Evolutionary conservation across 2,113 vertebrate species (phyloP), one percentile per base, ranked within the genome.

Genomic region (Melanerpes aurifrons): DNA sequence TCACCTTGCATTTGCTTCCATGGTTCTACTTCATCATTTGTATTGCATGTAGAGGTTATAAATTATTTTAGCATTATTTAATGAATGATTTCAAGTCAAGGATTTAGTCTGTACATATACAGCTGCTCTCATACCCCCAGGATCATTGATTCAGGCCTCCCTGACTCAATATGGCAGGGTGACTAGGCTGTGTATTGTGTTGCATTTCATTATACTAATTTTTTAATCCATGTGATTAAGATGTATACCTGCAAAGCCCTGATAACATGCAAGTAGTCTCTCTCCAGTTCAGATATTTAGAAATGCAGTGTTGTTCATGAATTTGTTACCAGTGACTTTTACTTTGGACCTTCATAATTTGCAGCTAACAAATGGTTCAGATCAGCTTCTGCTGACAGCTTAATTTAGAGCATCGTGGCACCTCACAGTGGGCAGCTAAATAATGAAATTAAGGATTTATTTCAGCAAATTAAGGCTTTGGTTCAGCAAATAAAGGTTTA

Each of bases 401-500:
- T 93, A 91, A 95, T 95, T 48, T 91, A 74, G 91, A 95, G 68
- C 75, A 70, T 19, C 32, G 69, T 72, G 80, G 74, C 89, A 92
- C 29, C 40, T 96, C 79, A 68, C 85, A 95, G 70, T 80, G 40
- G 76, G 61, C 76, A 82, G 70, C 71, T 95, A 85, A 95, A 90
- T 86, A 94, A 95, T 93, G 50, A 95, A 94, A 95, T 91, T 89
- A 88, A 37, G 73, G 64, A 59, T 92, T 91, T 95, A 80, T 93
- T 91, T 86, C 50, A 72, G 63, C 70, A 94, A 90, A 91, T 93
- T 90, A 76, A 61, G 75, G 75, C 71, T 91, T 83, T 43, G 68
- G 86, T 82, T 86, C 5, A 10, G 53, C 73, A 95, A 90, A 90
- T 90, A 88, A 88, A 92, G 70, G 18, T 78, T 91, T 92, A 84